Conservation (phyloP, 2,113 vertebrate genomes). For the Periophthalmus modestus region DNA sequence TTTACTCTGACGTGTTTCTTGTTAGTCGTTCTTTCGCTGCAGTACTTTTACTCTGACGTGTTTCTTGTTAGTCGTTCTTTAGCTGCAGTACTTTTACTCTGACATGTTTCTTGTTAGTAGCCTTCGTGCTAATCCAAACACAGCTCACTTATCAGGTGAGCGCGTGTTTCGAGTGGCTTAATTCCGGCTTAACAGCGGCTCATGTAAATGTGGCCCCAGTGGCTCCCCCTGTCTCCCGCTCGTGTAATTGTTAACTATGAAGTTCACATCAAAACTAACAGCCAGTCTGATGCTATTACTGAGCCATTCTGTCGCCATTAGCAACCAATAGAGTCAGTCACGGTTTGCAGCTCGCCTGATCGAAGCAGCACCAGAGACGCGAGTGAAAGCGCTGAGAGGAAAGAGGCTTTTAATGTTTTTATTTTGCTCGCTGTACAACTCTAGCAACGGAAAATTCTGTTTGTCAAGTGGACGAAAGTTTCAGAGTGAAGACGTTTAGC, state of each 20-base stretch:
- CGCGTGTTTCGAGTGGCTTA: constrained; percentile 35
- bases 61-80: no score
- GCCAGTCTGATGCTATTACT: constrained; percentile 35
- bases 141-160: neutral
- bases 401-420: neutral
- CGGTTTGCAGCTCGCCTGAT: constrained; percentile 1
- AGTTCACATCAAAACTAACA: constrained; percentile 63
- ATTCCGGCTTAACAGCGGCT: no score
- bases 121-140: constrained; percentile 10
- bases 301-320: constrained; percentile 52
- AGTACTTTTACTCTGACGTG: no score
- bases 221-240: constrained; percentile 22
- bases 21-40: no score
- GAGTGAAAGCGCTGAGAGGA: neutral
- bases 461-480: no score
- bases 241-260: constrained; percentile 56
- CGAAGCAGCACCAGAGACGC: constrained; percentile 21
- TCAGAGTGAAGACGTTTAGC: no score
- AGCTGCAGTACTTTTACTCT: no score
- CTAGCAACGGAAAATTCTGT: no score
- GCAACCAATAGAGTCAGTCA: constrained; percentile 57
- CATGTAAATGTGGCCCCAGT: constrained; percentile 42
- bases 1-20: no score
- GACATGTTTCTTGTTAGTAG: neutral
- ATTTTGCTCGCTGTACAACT: neutral